Percentiles rank a stretch among this genome's conserved stretches.
phyloP scores from a whole-genome alignment of 2,888 invertebrate species.

The Phortica okadai region DNA sequence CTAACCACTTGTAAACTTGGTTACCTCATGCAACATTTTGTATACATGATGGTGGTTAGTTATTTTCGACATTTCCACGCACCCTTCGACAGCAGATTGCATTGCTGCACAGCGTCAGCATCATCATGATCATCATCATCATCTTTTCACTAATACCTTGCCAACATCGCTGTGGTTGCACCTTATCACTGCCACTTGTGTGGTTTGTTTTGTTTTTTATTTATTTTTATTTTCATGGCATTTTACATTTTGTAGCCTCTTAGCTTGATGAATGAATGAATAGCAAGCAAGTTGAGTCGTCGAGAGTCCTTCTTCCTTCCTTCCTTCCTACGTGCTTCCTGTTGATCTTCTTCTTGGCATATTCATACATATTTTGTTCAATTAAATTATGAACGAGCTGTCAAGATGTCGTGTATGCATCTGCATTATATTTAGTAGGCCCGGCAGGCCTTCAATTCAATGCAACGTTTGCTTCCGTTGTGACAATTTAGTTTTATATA shows the following conservation, averaged over 20 bases:
- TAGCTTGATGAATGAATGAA: constrained; percentile 14
- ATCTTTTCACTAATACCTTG: no score
- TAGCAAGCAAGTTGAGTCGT: background rate
- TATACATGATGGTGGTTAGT: constrained; percentile 20
- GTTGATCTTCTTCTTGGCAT: constrained; percentile 19
- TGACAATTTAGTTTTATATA: constrained; percentile 39
- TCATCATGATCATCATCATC: background rate
- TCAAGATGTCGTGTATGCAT: background rate
- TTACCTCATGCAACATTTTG: constrained; percentile 30
- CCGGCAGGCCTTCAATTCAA: background rate
- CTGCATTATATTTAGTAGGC: background rate
- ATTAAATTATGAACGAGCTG: constrained; percentile 43
- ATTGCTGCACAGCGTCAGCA: background rate
- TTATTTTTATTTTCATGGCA: constrained; percentile 14
- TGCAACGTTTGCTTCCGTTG: constrained; percentile 1
- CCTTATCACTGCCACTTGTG: constrained; percentile 29
- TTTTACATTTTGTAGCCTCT: constrained; percentile 27
- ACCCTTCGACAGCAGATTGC: background rate
- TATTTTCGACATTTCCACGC: constrained; percentile 20
- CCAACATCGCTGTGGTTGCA: constrained; percentile 5
- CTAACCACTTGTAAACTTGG: constrained; percentile 34
- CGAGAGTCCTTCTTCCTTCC: background rate
- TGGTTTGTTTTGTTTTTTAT: background rate
- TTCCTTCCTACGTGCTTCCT: background rate
- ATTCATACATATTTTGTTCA: constrained; percentile 33